Percentiles rank a stretch among this genome's conserved stretches.
These are phyloP conservation scores for Pangasius krempfi DNA, from an alignment of 2,797 vertebrate genomes.

Conservation along the genomic window DNA sequence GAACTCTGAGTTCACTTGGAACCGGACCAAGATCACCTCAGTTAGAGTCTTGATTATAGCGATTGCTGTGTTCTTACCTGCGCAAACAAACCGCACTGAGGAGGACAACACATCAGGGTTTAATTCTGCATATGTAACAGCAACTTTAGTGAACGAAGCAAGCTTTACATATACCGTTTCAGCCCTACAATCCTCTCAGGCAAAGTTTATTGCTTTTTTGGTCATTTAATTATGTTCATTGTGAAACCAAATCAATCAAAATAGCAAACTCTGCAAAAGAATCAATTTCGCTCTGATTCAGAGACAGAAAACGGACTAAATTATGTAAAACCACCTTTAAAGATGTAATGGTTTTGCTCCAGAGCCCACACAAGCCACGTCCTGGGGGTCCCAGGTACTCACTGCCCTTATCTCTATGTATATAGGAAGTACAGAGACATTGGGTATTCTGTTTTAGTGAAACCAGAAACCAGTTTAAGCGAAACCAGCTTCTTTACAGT, in stretches of 20 bases:
- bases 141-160: background rate
- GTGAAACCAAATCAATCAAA: background rate
- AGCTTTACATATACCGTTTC: background rate
- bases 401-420: background rate
- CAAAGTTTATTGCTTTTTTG: background rate
- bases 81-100: background rate
- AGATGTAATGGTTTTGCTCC: background rate
- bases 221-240: background rate
- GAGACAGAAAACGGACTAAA: background rate
- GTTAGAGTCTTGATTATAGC: background rate
- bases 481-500: conserved; percentile 20
- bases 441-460: background rate
- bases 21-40: background rate
- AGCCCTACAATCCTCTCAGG: no score
- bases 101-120: background rate
- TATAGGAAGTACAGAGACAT: background rate
- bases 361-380: background rate
- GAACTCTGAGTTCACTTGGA: background rate
- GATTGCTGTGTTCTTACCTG: background rate
- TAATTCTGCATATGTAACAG: background rate
- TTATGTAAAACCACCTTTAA: background rate
- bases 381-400: background rate
- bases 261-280: no score
- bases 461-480: conserved; percentile 28
- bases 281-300: no score